These are phyloP conservation scores for Spisula subtruncata DNA, from an alignment of 2,888 invertebrate species.

Conservation along the genomic window DNA sequence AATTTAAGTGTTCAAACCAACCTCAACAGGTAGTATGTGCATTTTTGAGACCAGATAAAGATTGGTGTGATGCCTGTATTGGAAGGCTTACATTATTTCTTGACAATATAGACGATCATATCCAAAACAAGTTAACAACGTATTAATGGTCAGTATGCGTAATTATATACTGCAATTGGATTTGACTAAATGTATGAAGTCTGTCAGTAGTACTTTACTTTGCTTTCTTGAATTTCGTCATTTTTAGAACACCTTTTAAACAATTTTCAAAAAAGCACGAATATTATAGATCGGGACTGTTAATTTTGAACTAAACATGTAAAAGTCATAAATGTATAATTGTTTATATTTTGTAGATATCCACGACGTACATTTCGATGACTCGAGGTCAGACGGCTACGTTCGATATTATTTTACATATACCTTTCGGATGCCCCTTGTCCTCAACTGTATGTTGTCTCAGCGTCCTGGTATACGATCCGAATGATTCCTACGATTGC, in stretches of 20 bases:
- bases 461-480: conserved; percentile 40
- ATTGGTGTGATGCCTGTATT: not conserved
- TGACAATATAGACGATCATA: too few species aligned
- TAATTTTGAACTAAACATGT: not conserved
- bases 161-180: not conserved
- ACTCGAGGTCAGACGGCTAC: conserved; percentile 26
- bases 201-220: too few species aligned
- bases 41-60: not conserved
- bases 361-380: conserved; percentile 24
- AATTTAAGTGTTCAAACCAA: not conserved
- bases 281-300: not conserved
- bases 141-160: not conserved
- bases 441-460: conserved; percentile 17
- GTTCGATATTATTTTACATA: conserved; percentile 2
- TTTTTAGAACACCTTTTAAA: too few species aligned
- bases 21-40: not conserved
- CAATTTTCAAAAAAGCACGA: too few species aligned
- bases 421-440: conserved; percentile 49
- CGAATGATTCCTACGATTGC: conserved; percentile 40
- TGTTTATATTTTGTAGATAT: conserved; percentile 23
- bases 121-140: too few species aligned
- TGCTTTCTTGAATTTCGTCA: too few species aligned
- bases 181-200: too few species aligned
- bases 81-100: not conserved
- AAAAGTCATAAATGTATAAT: not conserved